phyloP scores from a whole-genome alignment of 2,888 invertebrate species.

The Eudemis profundana region DNA sequence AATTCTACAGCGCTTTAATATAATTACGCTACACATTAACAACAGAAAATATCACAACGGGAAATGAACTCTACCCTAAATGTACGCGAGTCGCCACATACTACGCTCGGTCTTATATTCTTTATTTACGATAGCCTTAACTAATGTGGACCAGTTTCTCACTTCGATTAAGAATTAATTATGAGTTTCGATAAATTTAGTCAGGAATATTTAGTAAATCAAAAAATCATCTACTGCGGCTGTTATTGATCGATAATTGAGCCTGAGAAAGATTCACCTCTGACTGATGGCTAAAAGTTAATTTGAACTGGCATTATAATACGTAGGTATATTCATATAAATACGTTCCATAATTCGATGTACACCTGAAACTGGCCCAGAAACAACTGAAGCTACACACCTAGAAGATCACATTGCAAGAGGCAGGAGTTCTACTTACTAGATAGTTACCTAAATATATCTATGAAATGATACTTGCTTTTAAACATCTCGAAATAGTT shows the following conservation, averaged over 20 bases:
- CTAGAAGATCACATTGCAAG: conserved; percentile 82
- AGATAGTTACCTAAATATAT: conserved; percentile 26
- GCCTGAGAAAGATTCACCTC: too few species aligned
- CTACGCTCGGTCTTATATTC: conserved; percentile 13
- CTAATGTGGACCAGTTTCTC: conserved; percentile 40
- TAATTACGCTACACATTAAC: conserved; percentile 26
- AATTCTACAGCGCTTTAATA: conserved; percentile 25
- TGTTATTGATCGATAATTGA: too few species aligned
- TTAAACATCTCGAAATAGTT: background rate
- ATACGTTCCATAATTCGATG: conserved; percentile 22
- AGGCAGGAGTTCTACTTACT: conserved; percentile 64
- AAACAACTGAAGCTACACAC: conserved; percentile 58
- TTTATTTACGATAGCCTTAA: conserved; percentile 32
- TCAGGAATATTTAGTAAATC: too few species aligned
- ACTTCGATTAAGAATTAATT: conserved; percentile 10
- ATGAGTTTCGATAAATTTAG: background rate
- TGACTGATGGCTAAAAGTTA: too few species aligned
- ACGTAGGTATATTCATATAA: background rate
- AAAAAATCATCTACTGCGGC: too few species aligned
- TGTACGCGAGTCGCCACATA: conserved; percentile 10
- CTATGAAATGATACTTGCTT: conserved; percentile 7
- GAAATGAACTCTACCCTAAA: conserved; percentile 31
- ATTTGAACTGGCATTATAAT: background rate
- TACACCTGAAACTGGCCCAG: conserved; percentile 55
- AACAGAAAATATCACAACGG: conserved; percentile 39